These are phyloP conservation scores for Ferrisia virgata DNA, from an alignment of 2,888 invertebrate genomes.

Conservation along the genomic window DNA sequence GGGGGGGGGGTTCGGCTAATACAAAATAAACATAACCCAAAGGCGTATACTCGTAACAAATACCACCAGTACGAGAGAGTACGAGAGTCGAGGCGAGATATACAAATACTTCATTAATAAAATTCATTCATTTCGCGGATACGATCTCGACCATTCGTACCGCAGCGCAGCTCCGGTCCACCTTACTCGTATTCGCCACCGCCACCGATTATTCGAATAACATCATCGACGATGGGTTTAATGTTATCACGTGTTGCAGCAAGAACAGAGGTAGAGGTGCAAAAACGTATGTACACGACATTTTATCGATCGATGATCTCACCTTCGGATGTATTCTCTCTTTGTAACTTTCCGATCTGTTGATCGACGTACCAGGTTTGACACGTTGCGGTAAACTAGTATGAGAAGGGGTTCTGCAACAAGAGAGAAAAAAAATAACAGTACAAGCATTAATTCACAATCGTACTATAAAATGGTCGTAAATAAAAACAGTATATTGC, in stretches of 20 bases:
- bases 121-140: background rate
- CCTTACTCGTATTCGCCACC: background rate
- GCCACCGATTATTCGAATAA: background rate
- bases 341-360: constrained; percentile 72
- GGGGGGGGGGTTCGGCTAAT: background rate
- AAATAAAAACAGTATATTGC: background rate
- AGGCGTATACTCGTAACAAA: background rate
- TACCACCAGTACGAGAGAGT: too few relatives aligned
- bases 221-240: too few relatives aligned
- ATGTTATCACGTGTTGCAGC: background rate
- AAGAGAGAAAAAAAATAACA: background rate
- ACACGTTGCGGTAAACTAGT: background rate
- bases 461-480: background rate
- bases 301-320: constrained; percentile 48
- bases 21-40: background rate
- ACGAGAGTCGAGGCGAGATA: too few relatives aligned
- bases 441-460: background rate
- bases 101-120: background rate
- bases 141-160: background rate
- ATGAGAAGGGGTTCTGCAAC: constrained; percentile 5
- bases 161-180: background rate
- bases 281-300: background rate
- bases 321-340: constrained; percentile 62
- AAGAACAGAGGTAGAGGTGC: background rate
- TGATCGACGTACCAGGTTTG: constrained; percentile 54